Base-by-base conservation (phyloP, 2,797 vertebrate genomes). In the Halcyon smyrnensis region DNA sequence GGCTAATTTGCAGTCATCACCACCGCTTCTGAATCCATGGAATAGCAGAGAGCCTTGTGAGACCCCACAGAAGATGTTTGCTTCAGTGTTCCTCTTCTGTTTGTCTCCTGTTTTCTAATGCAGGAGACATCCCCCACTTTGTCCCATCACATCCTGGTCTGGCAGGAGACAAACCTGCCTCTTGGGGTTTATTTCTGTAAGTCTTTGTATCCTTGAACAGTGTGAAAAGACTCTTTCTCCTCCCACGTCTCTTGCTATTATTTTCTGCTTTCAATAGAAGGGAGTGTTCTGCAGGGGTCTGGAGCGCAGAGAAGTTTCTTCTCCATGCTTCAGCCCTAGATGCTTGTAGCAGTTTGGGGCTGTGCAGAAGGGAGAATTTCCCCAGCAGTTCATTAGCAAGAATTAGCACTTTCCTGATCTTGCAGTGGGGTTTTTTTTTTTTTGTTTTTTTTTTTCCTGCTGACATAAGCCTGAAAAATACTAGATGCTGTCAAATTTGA, bases 181-280 rank as follows among this genome's bases (percentile, higher is more conserved):
- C 82, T 78, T 0, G 5, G 89, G 80, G 11, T 25, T 93, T 69
- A 48, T 90, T 86, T 73, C 83, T 67, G 46, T 43, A 54, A 88
- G 74, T 41, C 89, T 95, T 76, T 84, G 80, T 84, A 6, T 51
- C 64, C 88, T 27, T 20, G 36, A 90, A 3, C 53, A n/a, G 21
- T 53, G 43, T 51, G 65, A 90, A 82, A 83, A 76, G 80, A 18
- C 80, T 91, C 82, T 94, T 95, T 87, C 93, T 93, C 93, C 93
- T 84, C 91, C 95, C 77, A 94, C 80, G 6, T 25, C 63, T 25
- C 63, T 77, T 24, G 48, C 82, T 95, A 50, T 93, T 95, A 60
- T 91, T 69, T 86, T 86, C 73, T 88, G 54, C 89, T 90, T 45
- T 82, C 93, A 63, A 17, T 51, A 60, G 70, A 43, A 91, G 56